Base-by-base conservation (phyloP, 2,113 vertebrate genomes). In the Onychorhynchus coronatus region DNA sequence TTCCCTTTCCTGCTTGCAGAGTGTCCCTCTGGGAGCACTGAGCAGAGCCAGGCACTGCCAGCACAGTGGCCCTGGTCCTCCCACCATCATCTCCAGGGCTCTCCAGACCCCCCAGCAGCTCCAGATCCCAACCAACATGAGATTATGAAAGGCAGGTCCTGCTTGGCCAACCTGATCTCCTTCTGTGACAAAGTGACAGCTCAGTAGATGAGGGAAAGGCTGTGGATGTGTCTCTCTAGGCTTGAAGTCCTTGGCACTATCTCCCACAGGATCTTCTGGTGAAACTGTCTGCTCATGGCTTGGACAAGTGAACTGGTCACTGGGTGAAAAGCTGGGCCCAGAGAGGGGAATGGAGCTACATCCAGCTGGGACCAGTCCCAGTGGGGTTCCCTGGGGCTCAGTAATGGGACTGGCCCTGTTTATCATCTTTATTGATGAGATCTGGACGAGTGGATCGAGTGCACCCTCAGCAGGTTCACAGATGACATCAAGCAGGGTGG, bases 1-100 rank as follows among this genome's bases (percentile, higher is more conserved):
- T 78, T 63, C n/a, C 61, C 66, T 68, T 90, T 28, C 85, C 39
- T 68, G 47, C 52, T 20, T 35, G 25, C 61, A 47, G 47, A 11
- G n/a, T 58, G 55, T 68, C 44, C 53, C 73, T 71, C 68, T 63
- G 53, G 66, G 37, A 61, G 77, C 2, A 0, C 14, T 84, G 17
- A 52, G 55, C n/a, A 63, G 44, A 0, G 9, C 56, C 1, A 14
- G 35, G 76, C 41, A n/a, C 20, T 0, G 1, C 76, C 53, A 46
- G 67, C 10, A 0, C 2, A 1, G 76, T 72, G 65, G 24, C 14
- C 37, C 42, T 62, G 63, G 31, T 44, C 62, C 39, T 47, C n/a
- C 66, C 4, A 1, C 56, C 2, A 0, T 41, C 20, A 3, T 25
- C 62, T 28, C 72, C 67, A 52, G 37, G 25, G 37, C 66, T 42